Percentiles rank a stretch among this genome's conserved stretches.
Evolutionary conservation across 2,113 vertebrate genomes (phyloP).

Genomic region (Pogona vitticeps): DNA sequence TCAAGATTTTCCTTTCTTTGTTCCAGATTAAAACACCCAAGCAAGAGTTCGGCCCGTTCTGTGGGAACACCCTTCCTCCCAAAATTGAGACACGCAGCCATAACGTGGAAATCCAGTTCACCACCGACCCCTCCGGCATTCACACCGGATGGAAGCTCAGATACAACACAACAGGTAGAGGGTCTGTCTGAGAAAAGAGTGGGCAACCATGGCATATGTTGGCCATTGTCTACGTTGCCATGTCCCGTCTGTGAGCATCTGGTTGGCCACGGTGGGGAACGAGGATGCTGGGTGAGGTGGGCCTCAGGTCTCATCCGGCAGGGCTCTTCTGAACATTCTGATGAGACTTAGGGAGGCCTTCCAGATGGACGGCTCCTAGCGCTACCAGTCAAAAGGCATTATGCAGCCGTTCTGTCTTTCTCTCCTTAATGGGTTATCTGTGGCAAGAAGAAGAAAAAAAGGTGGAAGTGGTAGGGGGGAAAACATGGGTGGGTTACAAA

Average conservation of each 20-base stretch:
- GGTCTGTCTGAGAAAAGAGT: not conserved
- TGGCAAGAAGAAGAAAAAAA: not conserved
- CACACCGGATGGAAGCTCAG: conserved; percentile 83
- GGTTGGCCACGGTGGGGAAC: not conserved
- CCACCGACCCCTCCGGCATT: conserved; percentile 75
- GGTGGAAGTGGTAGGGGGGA: not conserved
- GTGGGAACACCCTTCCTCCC: conserved; percentile 73
- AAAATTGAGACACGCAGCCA: conserved; percentile 78
- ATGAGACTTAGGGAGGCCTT: not conserved
- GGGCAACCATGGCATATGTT: too few species aligned
- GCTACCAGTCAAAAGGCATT: not conserved
- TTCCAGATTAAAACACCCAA: conserved; percentile 76
- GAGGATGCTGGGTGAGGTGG: not conserved
- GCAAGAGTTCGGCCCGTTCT: conserved; percentile 78
- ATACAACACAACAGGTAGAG: conserved; percentile 73
- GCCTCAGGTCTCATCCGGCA: not conserved
- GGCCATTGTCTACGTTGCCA: not conserved
- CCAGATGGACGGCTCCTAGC: not conserved
- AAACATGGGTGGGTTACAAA: not conserved
- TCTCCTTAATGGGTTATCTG: not conserved
- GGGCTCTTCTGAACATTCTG: not conserved
- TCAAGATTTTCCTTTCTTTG: not conserved
- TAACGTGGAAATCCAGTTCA: conserved; percentile 71
- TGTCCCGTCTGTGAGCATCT: not conserved
- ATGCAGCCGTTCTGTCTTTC: not conserved